Evolutionary conservation across 2,888 invertebrate genomes (phyloP).

Genomic region (Hydroisotoma schaefferi): DNA sequence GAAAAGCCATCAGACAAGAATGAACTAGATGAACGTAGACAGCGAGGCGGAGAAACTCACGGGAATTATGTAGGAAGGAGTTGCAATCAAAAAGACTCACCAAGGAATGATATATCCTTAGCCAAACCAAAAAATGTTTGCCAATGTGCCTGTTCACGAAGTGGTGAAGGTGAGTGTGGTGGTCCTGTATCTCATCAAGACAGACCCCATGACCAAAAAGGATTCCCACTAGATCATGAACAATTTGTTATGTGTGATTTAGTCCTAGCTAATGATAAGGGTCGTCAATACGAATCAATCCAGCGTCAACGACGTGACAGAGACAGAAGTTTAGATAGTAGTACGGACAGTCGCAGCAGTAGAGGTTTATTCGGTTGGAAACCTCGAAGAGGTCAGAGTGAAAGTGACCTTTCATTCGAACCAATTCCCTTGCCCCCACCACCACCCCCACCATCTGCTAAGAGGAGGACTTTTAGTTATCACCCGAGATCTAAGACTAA

Average conservation of each 20-base stretch:
- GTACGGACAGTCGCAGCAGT: constrained; percentile 11
- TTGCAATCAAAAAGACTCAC: constrained; percentile 17
- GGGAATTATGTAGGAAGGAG: background rate
- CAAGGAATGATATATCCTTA: constrained; percentile 26
- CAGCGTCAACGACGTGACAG: constrained; percentile 18
- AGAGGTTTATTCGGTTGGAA: constrained; percentile 39
- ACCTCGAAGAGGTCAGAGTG: constrained; percentile 44
- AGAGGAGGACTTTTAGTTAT: constrained; percentile 30
- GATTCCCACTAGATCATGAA: constrained; percentile 13
- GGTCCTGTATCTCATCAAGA: no score
- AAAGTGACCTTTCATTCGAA: constrained; percentile 40
- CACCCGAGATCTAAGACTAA: constrained; percentile 24
- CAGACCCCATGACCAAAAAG: background rate
- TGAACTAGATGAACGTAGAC: background rate
- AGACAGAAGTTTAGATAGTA: constrained; percentile 44
- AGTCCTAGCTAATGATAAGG: constrained; percentile 43
- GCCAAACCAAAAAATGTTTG: constrained; percentile 31
- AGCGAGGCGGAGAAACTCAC: constrained; percentile 4
- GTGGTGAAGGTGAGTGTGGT: background rate
- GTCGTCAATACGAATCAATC: constrained; percentile 25
- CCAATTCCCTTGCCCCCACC: constrained; percentile 40
- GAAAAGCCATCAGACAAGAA: background rate
- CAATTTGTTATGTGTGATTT: constrained; percentile 46
- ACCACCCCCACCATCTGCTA: constrained; percentile 39
- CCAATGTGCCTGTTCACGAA: constrained; percentile 45